Evolutionary conservation across 2,797 vertebrate genomes (phyloP), one percentile per base, ranked within the genome.

Genomic region (Champsocephalus esox): DNA sequence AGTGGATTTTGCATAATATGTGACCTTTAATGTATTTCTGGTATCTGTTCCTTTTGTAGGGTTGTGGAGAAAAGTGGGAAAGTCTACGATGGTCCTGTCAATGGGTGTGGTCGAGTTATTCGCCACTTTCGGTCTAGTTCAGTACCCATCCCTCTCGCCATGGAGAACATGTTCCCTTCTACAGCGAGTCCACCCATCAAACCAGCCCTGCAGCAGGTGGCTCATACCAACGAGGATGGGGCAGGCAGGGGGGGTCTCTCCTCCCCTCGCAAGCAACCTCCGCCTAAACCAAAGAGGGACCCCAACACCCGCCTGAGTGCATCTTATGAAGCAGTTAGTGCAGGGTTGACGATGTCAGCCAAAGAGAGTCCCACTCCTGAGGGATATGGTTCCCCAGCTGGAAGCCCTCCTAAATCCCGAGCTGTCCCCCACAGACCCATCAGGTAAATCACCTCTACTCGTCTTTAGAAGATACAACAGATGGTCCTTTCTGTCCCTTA

Each of bases 251-350:
- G 84, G 9, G 84, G 88, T 83, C 94, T 97, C 45, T 96, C 96
- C 1, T 99, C 98, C 14, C 98, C 98, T 79, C 93, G 98, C 88
- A 99, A 98, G 94, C 98, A 99, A 85, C 98, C 98, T 90, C 98
- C 98, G 41, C 98, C 98, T 55, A 99, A 99, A 92, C 98, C 98
- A 82, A 99, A 98, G 95, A 94, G 98, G 91, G 97, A 99, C 92
- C 98, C 98, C 55, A 97, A 96, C 92, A 99, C 98, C 6, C 93
- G 98, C 62, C 94, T 99, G 88, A 99, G 98, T 24, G 97, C 97
- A 52, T 99, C 98, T 0, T 99, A 99, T 6, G 98, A 99, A 92
- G 97, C 94, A 2, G 97, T 99, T 74, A 98, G 97, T 8, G 97
- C 97, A 28, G 97, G 97, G 67, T 91, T 99, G 80, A 94, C 93